Percentiles rank a stretch among this genome's conserved stretches.
Conservation (phyloP, 2,888 invertebrate species). For the Oscheius sp. region DNA sequence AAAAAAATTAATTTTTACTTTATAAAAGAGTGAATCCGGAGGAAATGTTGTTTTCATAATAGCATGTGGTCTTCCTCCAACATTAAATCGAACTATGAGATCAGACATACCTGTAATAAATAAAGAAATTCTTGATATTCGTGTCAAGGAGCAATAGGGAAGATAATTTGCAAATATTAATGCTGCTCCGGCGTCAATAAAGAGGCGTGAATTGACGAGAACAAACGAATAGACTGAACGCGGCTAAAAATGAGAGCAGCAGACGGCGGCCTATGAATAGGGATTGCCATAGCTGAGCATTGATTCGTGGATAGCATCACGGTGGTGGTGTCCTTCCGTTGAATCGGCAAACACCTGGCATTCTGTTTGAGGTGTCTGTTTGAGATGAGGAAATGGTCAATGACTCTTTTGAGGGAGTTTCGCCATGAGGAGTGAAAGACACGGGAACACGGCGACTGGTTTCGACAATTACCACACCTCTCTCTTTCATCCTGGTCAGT, state of each 20-base stretch:
- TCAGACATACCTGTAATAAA: neutral
- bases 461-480: conserved; percentile 24
- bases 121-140: too few species aligned
- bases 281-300: conserved; percentile 35
- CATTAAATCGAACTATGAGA: conserved; percentile 65
- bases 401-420: conserved; percentile 6
- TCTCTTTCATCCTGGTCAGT: neutral
- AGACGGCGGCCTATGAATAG: conserved; percentile 31
- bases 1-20: conserved; percentile 16
- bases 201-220: conserved; percentile 14
- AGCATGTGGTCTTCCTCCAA: conserved; percentile 61
- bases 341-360: conserved; percentile 3
- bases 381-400: neutral
- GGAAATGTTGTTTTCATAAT: conserved; percentile 54
- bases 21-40: conserved; percentile 54
- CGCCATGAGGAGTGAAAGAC: neutral
- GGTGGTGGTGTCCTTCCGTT: conserved; percentile 19
- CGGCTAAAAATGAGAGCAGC: conserved; percentile 29
- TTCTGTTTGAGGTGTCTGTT: neutral
- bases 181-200: conserved; percentile 2
- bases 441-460: conserved; percentile 17
- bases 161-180: conserved; percentile 12
- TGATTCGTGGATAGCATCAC: conserved; percentile 35
- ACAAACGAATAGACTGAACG: conserved; percentile 28
- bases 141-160: neutral